phyloP scores from a whole-genome alignment of 2,888 invertebrate species.

The Zygaena filipendulae region DNA sequence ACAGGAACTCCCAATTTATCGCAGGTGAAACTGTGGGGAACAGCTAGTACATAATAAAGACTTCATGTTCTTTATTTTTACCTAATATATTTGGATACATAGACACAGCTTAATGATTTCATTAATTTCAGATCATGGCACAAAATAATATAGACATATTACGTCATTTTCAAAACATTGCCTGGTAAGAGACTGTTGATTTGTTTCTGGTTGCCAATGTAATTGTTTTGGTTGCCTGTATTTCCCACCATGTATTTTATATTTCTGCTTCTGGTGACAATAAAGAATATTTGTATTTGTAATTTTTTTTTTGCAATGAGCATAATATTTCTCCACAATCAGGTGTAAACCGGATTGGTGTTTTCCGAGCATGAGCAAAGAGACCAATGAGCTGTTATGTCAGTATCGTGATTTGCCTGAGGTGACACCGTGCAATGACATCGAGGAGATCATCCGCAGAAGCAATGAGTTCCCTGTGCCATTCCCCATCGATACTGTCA shows the following conservation, averaged over 20 bases:
- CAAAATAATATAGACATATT: conserved; percentile 22
- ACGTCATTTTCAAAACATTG: conserved; percentile 21
- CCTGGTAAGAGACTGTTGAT: conserved; percentile 23
- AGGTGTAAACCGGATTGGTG: conserved; percentile 63
- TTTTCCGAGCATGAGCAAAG: conserved; percentile 52
- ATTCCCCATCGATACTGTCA: conserved; percentile 30
- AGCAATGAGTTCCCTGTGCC: conserved; percentile 29
- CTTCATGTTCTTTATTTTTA: too few relatives aligned
- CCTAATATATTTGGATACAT: too few relatives aligned
- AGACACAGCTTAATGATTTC: too few relatives aligned
- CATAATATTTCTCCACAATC: conserved; percentile 5
- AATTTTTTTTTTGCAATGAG: neutral
- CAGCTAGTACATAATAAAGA: too few relatives aligned
- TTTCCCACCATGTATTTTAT: too few relatives aligned
- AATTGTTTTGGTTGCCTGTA: neutral
- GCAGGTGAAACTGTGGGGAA: too few relatives aligned
- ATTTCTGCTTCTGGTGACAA: too few relatives aligned
- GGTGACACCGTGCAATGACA: conserved; percentile 19
- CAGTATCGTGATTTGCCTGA: conserved; percentile 36
- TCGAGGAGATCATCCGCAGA: conserved; percentile 25
- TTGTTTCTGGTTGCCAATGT: neutral
- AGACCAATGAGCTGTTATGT: conserved; percentile 44
- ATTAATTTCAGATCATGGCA: too few relatives aligned
- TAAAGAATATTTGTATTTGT: too few relatives aligned
- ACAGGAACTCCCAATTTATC: too few relatives aligned